Evolutionary conservation across 2,113 vertebrate genomes (phyloP), one percentile per base, ranked within the genome.

Genomic region (Calypte anna): DNA sequence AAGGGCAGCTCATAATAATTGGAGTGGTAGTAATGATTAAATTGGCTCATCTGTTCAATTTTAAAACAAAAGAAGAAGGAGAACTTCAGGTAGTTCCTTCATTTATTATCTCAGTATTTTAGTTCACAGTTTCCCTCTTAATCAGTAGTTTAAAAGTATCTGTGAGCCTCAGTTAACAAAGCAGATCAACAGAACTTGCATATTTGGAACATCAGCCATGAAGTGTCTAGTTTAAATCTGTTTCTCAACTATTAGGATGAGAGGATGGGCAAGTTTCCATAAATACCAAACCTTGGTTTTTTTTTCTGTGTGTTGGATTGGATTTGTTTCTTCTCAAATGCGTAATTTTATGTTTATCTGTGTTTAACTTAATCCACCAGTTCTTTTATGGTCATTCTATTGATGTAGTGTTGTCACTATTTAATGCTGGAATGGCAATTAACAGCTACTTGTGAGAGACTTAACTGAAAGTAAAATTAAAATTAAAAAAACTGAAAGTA

Each of bases 261-360:
- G 40, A 20, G 19, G 20, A 43, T 44, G 27, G 22, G 31, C 20
- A 50, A 18, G 3, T 38, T 67, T 90, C 72, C 70, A 62, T 40
- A 40, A 40, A 40, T 40, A 40, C 40, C 40, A 40, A 40, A 57
- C 3, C 3, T 3, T 38, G 6, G 1, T 2, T 2, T n/a, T 78
- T 78, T 87, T 87, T 81, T 28, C 62, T 64, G 5, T 68, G 6
- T 57, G 6, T 85, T 59, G 5, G 6, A 1, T 68, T 83, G 58
- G 24, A 10, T n/a, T 58, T 81, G 8, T 81, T 92, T 81, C 59
- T 76, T 86, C 51, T 4, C 12, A 67, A 63, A 4, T 69, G 51
- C 3, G 6, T 90, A 4, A 20, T 12, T 92, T 86, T 31, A 57
- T 57, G 10, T 59, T 82, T 67, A 57, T 31, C 38, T 66, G 0